Evolutionary conservation across 2,113 vertebrate species (phyloP), one percentile per base, ranked within the genome.

Genomic region (Eolophus roseicapilla): DNA sequence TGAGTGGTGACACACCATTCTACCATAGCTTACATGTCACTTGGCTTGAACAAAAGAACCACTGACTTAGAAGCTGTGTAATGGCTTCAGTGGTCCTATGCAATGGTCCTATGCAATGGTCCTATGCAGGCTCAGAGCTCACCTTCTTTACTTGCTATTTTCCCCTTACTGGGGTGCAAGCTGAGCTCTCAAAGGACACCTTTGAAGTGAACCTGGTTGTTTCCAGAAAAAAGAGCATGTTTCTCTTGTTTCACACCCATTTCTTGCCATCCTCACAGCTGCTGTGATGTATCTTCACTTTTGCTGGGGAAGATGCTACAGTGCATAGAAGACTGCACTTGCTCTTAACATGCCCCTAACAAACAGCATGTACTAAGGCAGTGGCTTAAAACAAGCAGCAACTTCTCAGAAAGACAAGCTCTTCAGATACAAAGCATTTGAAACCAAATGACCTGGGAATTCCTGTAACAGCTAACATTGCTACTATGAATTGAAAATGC

Each of bases 121-220:
- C 21, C 39, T 43, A 4, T 0, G 0, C 37, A 41, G 29, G 24
- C 39, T 62, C 52, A 35, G n/a, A 70, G 6, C 25, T 80, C 47
- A 37, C 3, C 31, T 75, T 15, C 52, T 82, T 62, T 23, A 20
- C 31, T 63, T 64, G 70, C 11, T 31, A 20, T n/a, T 68, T 55
- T 63, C 7, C n/a, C 37, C 16, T 39, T 11, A 28, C 5, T 17
- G 33, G 29, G 10, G 13, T 33, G 35, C 50, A 75, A 19, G 37
- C 50, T 35, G n/a, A 43, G 10, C 23, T 84, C 68, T 69, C 31
- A 53, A 28, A 53, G 41, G 20, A 35, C 1, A 2, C 19, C 14
- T 68, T 35, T 39, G 33, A 75, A 75, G 13, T 2, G 1, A 82
- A 4, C 11, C 11, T 46, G 4, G 7, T 29, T 77, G 19, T 21